Evolutionary conservation across 2,797 vertebrate species (phyloP), one percentile per base, ranked within the genome.

Genomic region (Periparus ater): DNA sequence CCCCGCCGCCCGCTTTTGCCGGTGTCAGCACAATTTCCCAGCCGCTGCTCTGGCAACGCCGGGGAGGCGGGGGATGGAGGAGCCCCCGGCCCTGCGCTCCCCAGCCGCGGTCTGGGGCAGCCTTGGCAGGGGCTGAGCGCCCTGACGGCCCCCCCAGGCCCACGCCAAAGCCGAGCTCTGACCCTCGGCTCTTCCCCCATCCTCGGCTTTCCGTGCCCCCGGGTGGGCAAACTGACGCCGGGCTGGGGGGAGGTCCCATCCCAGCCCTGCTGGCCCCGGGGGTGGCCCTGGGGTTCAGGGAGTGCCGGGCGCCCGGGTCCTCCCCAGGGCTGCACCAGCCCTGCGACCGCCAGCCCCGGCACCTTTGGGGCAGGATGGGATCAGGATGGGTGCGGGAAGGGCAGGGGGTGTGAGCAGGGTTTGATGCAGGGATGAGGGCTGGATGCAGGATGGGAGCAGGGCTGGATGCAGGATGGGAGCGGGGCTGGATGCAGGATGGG

Each of bases 11-110:
- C 65, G 55, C 2, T 89, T 89, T 65, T 77, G 79, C 79, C 58
- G 58, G 30, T 77, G 72, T 98, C 97, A 98, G 97, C 97, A 97
- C 88, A 96, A 96, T 95, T 93, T 73, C 65, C 91, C 90, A 86
- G 94, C 95, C 91, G 72, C 73, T 96, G 86, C 96, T 94, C 85
- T 68, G 91, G 91, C 88, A 88, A 55, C 87, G 70, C 50, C 19
- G 18, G 20, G 29, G 55, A 50, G 47, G 70, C 71, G 71, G 57
- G 40, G 73, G 34, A 72, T 27, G 63, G 89, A 84, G 60, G 83
- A 88, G 57, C 63, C 58, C 81, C 86, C 48, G 5, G 75, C 58
- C 45, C 76, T 60, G 67, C 48, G 57, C 58, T 58, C 71, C 42
- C 32, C 53, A 27, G 44, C 10, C 17, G 6, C 58, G 18, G 44